Evolutionary conservation across 2,797 vertebrate genomes (phyloP).

Genomic region (Austrolebias charrua): DNA sequence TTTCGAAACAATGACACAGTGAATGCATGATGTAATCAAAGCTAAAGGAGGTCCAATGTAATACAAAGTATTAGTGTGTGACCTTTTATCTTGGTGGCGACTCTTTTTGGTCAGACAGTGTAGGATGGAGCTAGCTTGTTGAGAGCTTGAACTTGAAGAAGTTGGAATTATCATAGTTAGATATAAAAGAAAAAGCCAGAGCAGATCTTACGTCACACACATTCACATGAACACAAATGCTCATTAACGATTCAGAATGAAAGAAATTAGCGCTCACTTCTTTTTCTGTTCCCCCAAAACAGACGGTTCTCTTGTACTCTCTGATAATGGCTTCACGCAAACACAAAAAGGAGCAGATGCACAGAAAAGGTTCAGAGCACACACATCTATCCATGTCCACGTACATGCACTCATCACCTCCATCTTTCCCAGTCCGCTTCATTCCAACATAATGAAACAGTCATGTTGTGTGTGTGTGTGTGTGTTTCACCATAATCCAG

Average conservation of each 20-base stretch:
- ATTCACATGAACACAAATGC: constrained; percentile 4
- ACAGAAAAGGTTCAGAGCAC: neutral
- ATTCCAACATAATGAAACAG: constrained; percentile 21
- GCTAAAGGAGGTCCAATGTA: too few species aligned
- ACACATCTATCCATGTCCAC: neutral
- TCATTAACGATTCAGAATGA: constrained; percentile 61
- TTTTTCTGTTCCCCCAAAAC: constrained; percentile 53
- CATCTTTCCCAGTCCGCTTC: constrained; percentile 12
- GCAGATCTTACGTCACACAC: constrained; percentile 11
- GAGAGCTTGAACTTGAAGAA: too few species aligned
- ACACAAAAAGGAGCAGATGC: constrained; percentile 1
- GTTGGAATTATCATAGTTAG: too few species aligned
- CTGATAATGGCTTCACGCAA: constrained; percentile 40
- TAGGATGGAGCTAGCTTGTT: too few species aligned
- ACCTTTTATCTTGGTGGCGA: too few species aligned
- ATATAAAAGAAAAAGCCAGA: constrained; percentile 9
- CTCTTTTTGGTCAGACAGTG: too few species aligned
- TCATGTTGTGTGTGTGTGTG: constrained; percentile 24
- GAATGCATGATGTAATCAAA: too few species aligned
- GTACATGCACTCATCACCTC: neutral
- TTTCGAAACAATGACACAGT: too few species aligned
- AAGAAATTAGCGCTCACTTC: constrained; percentile 50
- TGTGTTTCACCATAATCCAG: constrained; percentile 1
- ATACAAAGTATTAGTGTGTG: too few species aligned
- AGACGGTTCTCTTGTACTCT: constrained; percentile 38